These are phyloP conservation scores for Gymnocheta viridis DNA, from an alignment of 2,888 invertebrate genomes.

Conservation along the genomic window DNA sequence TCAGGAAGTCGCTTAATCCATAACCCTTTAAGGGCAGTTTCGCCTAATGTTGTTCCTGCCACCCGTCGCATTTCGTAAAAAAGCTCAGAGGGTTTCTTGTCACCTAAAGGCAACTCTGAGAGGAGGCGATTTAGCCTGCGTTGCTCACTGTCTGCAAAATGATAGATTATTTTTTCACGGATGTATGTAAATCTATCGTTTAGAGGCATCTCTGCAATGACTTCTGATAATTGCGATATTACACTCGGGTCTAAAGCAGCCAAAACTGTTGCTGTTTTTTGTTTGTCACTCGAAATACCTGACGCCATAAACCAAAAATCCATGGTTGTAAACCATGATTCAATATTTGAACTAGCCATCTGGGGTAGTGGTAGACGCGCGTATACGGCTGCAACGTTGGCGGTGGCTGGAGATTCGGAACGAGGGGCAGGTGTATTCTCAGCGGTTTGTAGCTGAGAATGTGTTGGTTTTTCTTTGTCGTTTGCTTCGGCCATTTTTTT, in stretches of 20 bases:
- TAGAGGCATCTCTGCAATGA: neutral
- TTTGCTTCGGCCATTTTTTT: too few species aligned
- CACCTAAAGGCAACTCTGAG: neutral
- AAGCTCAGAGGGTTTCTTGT: conserved; percentile 24
- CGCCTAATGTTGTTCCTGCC: neutral
- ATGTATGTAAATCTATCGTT: neutral
- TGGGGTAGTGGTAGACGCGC: conserved; percentile 8
- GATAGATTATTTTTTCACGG: neutral
- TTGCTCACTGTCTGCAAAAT: conserved; percentile 9
- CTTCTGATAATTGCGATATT: neutral
- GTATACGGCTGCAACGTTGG: neutral
- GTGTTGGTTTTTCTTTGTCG: too few species aligned
- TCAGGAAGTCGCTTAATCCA: conserved; percentile 40
- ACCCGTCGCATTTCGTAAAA: conserved; percentile 40
- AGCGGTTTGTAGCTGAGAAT: too few species aligned
- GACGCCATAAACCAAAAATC: conserved; percentile 22
- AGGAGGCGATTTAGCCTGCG: neutral
- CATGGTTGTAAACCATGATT: conserved; percentile 15
- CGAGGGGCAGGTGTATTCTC: too few species aligned
- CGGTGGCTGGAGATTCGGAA: too few species aligned
- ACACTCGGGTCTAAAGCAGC: neutral
- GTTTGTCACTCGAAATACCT: neutral
- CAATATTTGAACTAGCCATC: neutral
- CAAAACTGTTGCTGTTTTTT: neutral
- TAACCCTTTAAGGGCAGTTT: conserved; percentile 33